Base-by-base conservation (phyloP, 2,113 vertebrate species). In the Salvelinus sp. region DNA sequence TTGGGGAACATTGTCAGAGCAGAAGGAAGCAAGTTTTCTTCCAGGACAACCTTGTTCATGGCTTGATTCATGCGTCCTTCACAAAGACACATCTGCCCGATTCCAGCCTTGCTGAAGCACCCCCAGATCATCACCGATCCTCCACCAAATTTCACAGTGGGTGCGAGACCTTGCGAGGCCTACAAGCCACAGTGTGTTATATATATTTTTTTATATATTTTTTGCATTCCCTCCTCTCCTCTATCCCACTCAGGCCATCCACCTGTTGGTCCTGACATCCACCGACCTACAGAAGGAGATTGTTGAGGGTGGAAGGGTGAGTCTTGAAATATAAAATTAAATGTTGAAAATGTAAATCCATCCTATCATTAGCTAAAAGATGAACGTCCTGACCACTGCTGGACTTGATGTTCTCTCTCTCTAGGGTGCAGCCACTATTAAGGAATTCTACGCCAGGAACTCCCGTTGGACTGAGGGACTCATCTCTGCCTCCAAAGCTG, bases 381-480 rank as follows among this genome's bases (percentile, higher is more conserved):
- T 67, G 9, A 38, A n/a, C 20, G 9, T 13, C 50, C 77, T 62
- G 69, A 66, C 33, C 58, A 50, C 6, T 20, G 72, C 4, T 0
- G 30, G 7, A 57, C 44, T 79, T 80, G 68, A 85, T 28, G 28
- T 2, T 27, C 75, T 85, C 27, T 75, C 73, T 81, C 89, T 73
- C 78, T 81, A 98, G 97, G 97, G 98, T 64, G 97, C 95, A 85
- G 96, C 97, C 75, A 94, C 94, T 5, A 92, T 96, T 23, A 95
- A 95, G 85, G 97, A 99, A 90, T 99, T 99, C 80, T 99, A 99
- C 0, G 97, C 97, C 86, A 96, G 95, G 90, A 99, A 99, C 91
- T 99, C 98, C 0, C 95, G 97, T 75, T 99, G 98, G 98, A 99
- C 97, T 0, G 97, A 99, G 88, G 98, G 98, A 30, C 95, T 99